Evolutionary conservation across 2,113 vertebrate genomes (phyloP).

Genomic region (Catharus fuscescens): DNA sequence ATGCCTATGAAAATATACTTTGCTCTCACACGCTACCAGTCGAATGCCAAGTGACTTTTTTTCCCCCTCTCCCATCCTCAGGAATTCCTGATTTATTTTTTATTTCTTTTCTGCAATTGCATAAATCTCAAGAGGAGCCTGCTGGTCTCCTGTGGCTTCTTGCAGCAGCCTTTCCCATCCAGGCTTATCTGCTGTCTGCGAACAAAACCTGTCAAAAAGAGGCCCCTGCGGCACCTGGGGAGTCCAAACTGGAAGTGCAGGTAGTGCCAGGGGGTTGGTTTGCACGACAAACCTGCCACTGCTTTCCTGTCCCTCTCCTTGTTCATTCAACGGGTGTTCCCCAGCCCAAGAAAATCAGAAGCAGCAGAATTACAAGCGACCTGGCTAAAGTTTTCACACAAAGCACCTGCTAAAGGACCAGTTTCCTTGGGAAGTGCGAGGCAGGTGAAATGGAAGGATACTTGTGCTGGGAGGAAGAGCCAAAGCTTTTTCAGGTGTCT

Average conservation of each 20-base stretch:
- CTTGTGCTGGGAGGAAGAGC: neutral
- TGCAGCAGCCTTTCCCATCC: neutral
- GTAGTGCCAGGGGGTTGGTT: neutral
- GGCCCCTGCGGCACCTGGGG: neutral
- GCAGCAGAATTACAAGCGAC: neutral
- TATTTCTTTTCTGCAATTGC: slow-evolving; percentile 26
- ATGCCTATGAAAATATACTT: slow-evolving; percentile 73
- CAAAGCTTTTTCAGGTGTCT: neutral
- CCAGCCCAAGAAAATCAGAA: neutral
- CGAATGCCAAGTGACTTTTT: slow-evolving; percentile 38
- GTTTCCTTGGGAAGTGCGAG: neutral
- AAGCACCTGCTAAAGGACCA: slow-evolving; percentile 57
- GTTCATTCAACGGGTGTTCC: neutral
- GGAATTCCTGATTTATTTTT: slow-evolving; percentile 66
- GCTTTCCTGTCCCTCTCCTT: neutral
- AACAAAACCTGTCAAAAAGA: neutral
- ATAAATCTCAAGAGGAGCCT: slow-evolving; percentile 12
- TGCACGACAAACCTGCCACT: neutral
- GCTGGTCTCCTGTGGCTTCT: neutral
- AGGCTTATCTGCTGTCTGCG: neutral
- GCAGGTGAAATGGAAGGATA: neutral
- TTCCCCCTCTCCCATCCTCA: slow-evolving; percentile 41
- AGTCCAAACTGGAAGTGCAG: slow-evolving; percentile 44
- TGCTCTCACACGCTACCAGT: slow-evolving; percentile 58
- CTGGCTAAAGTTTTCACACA: neutral